A percentile compares a stretch with the other conserved stretches of the same genome.
Conservation (phyloP, 1,140 invertebrate genomes). For the Brachionus paranguensis region DNA sequence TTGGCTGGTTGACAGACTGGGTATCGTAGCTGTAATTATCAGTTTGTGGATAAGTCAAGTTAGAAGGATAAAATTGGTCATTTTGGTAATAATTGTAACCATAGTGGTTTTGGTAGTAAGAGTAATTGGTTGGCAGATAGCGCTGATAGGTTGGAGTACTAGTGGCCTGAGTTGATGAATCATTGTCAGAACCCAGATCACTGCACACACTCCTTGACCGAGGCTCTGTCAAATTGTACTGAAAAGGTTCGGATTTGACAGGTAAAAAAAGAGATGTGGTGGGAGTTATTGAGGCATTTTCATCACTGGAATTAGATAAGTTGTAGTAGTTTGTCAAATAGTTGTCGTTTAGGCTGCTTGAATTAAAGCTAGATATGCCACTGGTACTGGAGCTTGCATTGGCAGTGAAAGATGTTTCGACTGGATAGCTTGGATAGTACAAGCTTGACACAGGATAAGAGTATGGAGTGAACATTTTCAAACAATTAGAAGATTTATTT, state of each 20-base stretch:
- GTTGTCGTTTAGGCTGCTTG: background rate
- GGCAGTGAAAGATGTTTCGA: background rate
- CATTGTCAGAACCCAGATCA: background rate
- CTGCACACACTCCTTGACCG: constrained; percentile 20
- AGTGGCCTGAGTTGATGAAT: background rate
- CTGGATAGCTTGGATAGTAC: background rate
- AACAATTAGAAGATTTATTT: background rate
- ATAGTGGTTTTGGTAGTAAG: background rate
- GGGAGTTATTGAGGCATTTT: background rate
- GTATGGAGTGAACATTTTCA: background rate
- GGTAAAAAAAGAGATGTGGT: background rate
- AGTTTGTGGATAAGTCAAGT: background rate
- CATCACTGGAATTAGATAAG: background rate
- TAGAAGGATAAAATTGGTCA: background rate
- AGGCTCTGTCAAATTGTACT: background rate
- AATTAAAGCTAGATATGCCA: constrained; percentile 1
- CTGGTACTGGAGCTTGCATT: constrained; percentile 1
- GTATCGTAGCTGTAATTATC: background rate
- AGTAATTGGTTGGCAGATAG: constrained; percentile 2
- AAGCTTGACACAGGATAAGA: background rate
- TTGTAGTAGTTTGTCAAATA: background rate
- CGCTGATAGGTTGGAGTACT: constrained; percentile 4
- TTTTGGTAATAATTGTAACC: background rate
- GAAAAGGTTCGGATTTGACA: background rate
- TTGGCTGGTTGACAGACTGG: background rate